phyloP scores from a whole-genome alignment of 2,888 invertebrate species.

The Graphium colonna region DNA sequence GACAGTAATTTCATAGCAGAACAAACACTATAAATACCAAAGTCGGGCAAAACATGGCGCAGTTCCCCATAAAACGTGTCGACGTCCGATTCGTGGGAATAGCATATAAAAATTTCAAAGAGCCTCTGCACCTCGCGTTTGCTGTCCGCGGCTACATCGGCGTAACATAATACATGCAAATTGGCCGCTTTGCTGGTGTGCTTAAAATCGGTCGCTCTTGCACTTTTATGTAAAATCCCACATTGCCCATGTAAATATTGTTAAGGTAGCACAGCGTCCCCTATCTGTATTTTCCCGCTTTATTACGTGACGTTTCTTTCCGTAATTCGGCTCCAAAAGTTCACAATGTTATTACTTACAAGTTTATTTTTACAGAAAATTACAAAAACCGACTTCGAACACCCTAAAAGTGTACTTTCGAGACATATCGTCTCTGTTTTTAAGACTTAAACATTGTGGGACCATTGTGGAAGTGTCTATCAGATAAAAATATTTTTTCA shows the following conservation, averaged over 20 bases:
- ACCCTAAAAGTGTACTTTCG: too few relatives aligned
- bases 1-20: constrained; percentile 14
- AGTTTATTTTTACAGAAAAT: too few relatives aligned
- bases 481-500: too few relatives aligned
- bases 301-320: too few relatives aligned
- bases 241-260: constrained; percentile 31
- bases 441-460: too few relatives aligned
- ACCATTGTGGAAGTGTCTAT: too few relatives aligned
- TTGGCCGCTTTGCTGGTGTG: constrained; percentile 71
- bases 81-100: constrained; percentile 72
- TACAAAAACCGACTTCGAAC: too few relatives aligned
- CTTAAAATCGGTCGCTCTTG: constrained; percentile 73
- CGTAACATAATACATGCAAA: constrained; percentile 78
- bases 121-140: constrained; percentile 51
- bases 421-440: too few relatives aligned
- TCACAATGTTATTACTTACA: too few relatives aligned
- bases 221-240: constrained; percentile 74
- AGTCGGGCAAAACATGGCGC: constrained; percentile 42
- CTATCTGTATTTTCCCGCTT: too few relatives aligned
- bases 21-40: constrained; percentile 28
- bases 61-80: constrained; percentile 61
- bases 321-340: too few relatives aligned
- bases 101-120: constrained; percentile 73
- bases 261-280: too few relatives aligned
- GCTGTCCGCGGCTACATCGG: constrained; percentile 60